A percentile compares a stretch with the other conserved stretches of the same genome.
These are phyloP conservation scores for Calyptommatus sinebrachiatus DNA, from an alignment of 2,113 vertebrate genomes.

Conservation along the genomic window DNA sequence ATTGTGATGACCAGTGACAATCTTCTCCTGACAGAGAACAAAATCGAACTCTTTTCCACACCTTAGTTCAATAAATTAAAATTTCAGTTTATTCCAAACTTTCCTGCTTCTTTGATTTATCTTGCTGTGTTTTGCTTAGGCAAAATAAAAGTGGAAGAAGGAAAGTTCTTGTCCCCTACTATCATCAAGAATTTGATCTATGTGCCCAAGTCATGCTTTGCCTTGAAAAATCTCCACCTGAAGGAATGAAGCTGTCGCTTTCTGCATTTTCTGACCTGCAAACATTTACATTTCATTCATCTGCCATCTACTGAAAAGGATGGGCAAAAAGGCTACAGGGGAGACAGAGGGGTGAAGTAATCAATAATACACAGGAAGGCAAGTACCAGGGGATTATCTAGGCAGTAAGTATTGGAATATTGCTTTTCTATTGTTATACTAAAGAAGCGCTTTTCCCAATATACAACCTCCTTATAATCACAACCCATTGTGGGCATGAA, in stretches of 20 bases:
- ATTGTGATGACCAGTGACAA: no score
- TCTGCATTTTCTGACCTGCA: conserved; percentile 72
- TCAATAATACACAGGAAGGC: conserved; percentile 69
- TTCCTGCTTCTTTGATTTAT: not conserved
- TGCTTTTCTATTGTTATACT: conserved; percentile 9
- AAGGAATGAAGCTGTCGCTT: conserved; percentile 68
- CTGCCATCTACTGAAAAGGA: conserved; percentile 60
- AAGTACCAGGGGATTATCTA: conserved; percentile 35
- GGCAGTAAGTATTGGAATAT: conserved; percentile 33
- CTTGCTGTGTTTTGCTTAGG: not conserved
- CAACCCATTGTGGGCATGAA: no score
- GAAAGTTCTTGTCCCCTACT: fast-evolving
- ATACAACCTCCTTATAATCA: no score
- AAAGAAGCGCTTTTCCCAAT: not conserved
- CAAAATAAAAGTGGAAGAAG: not conserved
- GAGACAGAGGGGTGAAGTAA: conserved; percentile 71
- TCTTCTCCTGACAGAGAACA: no score
- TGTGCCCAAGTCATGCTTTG: conserved; percentile 49
- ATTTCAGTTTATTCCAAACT: no score
- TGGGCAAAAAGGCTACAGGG: conserved; percentile 63
- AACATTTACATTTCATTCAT: conserved; percentile 67
- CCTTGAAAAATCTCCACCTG: conserved; percentile 50
- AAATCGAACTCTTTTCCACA: no score
- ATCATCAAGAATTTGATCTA: not conserved
- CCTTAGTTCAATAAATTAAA: no score